Evolutionary conservation across 1,140 invertebrate species (phyloP), one percentile per base, ranked within the genome.

Genomic region (Pseudomyrmex sp.): DNA sequence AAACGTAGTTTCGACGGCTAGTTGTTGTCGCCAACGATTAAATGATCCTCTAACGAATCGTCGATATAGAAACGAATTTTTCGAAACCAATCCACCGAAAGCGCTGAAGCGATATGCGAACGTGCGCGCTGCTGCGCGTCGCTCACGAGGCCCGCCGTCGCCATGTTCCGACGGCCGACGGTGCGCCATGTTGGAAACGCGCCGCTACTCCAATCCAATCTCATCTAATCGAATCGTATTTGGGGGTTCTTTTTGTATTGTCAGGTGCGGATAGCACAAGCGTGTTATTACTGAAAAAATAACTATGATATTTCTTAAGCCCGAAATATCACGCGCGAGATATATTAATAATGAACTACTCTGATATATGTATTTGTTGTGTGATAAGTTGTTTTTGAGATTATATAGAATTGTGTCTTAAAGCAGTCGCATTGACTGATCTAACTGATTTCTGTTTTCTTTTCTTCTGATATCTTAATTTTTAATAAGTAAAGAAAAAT

Each of bases 41-140:
- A 89, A 89, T 84, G 90, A 92, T 90, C 84, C 91, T 92, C 91
- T 91, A 93, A 93, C 91, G 91, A 89, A 92, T 91, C 88, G 90
- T 88, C 91, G 90, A 93, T 93, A 93, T 89, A 88, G 88, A 89
- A 89, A 87, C 90, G 91, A 94, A 94, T 93, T 93, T 93, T 93
- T 93, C 92, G 92, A 82, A 86, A 83, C 50, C 90, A 77, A 89
- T 89, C 87, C 88, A 82, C 85, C 86, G 88, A 91, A 91, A 88
- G 26, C 23, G 62, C 48, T 83, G 76, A 77, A 88, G 85, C 88
- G 89, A 87, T 62, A 62, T 48, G 35, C 18, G 68, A 69, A 59
- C 26, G 65, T 70, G 69, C 83, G 74, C 9, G 35, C 35, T 35
- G 35, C 35, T 7, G 35, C 35, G 35, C 35, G 35, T 87, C 83